phyloP scores from a whole-genome alignment of 2,888 invertebrate genomes.

The Tenodera sinensis region DNA sequence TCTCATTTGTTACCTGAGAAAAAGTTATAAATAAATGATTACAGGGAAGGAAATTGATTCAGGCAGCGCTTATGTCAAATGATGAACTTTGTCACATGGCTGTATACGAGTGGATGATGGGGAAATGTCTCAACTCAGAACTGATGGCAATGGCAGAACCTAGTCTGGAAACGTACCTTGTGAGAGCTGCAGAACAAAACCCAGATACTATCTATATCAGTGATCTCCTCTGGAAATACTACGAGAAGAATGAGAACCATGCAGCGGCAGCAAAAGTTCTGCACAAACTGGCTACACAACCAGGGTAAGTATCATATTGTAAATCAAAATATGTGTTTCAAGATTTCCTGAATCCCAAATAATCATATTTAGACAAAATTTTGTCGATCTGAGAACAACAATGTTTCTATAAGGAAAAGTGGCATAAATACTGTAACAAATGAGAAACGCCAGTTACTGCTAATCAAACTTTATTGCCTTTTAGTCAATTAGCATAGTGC shows the following conservation, averaged over 20 bases:
- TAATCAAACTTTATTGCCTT: too few species aligned
- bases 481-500: too few species aligned
- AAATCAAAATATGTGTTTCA: too few species aligned
- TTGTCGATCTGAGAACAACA: too few species aligned
- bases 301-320: slow-evolving; percentile 49
- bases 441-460: too few species aligned
- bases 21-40: too few species aligned
- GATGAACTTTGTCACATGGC: slow-evolving; percentile 90
- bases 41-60: slow-evolving; percentile 52
- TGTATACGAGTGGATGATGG: slow-evolving; percentile 90
- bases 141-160: slow-evolving; percentile 63
- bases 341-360: too few species aligned
- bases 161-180: slow-evolving; percentile 73
- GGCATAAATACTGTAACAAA: too few species aligned
- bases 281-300: slow-evolving; percentile 76
- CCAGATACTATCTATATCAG: slow-evolving; percentile 60
- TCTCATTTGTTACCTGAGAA: too few species aligned
- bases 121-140: slow-evolving; percentile 68
- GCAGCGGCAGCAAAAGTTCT: slow-evolving; percentile 88
- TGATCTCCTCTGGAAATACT: slow-evolving; percentile 93
- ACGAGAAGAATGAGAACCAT: slow-evolving; percentile 89
- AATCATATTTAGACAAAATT: too few species aligned
- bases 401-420: too few species aligned
- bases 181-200: slow-evolving; percentile 47
- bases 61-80: slow-evolving; percentile 47